Base-by-base conservation (phyloP, 37 sponge, comb jelly and placozoan genomes). In the Mnemiopsis leidyi region DNA sequence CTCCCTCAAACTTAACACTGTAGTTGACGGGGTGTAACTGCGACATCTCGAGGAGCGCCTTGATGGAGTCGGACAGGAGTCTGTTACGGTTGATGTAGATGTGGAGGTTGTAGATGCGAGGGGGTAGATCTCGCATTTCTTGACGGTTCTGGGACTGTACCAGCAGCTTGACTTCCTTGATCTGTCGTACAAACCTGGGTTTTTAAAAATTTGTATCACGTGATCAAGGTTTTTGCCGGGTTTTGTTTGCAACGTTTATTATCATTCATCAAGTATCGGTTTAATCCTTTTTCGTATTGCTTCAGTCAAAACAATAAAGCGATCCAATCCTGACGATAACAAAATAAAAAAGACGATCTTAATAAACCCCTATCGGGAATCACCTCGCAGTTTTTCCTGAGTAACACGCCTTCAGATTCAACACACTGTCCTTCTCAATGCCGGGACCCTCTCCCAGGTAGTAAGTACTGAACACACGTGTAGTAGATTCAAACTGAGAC, bases 1-100 rank as follows among this genome's bases (percentile, higher is more conserved):
- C 90, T 16, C 90, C 90, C 36, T 85, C 90, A 38, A 85, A 85
- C 90, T 85, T 85, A 37, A 85, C 90, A 28, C 90, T 85, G 90
- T 85, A 85, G 61, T 85, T 85, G 48, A 85, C 90, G 29, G 90
- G 90, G 61, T 85, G 90, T 25, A 85, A 61, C 3, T 85, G 90
- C 1, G 90, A 39, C 90, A 85, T 85, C 61, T 85, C 90, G 29
- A 85, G 48, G 25, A 85, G 90, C 2, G 38, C 21, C 3, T 85
- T 85, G 24, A 85, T 85, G 3, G 90, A 85, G 61, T 85, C 90
- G 16, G 90, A 40, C 0, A 85, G 90, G 1, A 85, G 90, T n/a
- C 90, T 38, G 90, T 18, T 77, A 21, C 90, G 38, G 48, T 85
- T 85, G 7, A 85, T 37, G 90, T 85, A 85, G 39, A 85, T 85